phyloP scores from a whole-genome alignment of 2,113 vertebrate species.

The Callorhinus ursinus region DNA sequence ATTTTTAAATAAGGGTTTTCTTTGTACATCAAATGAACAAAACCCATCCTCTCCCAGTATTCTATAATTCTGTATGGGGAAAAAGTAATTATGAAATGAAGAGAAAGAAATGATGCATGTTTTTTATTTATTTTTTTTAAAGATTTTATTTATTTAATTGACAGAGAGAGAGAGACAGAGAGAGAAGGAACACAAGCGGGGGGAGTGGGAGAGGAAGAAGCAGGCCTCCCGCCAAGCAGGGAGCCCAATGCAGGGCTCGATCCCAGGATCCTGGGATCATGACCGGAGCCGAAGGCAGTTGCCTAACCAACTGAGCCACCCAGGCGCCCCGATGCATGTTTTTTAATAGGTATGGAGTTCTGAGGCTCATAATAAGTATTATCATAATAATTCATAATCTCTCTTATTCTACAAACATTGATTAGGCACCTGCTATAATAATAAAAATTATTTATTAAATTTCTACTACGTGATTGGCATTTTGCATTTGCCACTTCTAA shows the following conservation, averaged over 20 bases:
- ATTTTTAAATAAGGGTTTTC: conserved; percentile 9
- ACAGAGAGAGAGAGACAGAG: too few relatives aligned
- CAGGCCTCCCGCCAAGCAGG: too few relatives aligned
- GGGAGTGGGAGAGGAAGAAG: too few relatives aligned
- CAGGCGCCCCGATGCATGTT: neutral
- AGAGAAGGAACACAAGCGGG: too few relatives aligned
- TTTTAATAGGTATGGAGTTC: neutral
- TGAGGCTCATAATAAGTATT: neutral
- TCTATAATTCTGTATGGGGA: neutral
- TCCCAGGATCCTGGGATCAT: too few relatives aligned
- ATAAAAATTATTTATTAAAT: conserved; percentile 14
- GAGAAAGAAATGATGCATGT: neutral
- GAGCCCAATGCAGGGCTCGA: too few relatives aligned
- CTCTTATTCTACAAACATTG: neutral
- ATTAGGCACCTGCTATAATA: neutral
- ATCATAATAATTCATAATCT: neutral
- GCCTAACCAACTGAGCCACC: too few relatives aligned
- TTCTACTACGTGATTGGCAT: neutral
- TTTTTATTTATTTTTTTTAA: neutral
- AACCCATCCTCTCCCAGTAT: neutral
- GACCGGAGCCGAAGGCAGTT: too few relatives aligned
- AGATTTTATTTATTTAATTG: too few relatives aligned
- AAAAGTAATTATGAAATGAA: conserved; percentile 4
- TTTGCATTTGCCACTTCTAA: neutral
- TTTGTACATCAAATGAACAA: neutral